Evolutionary conservation across 2,888 invertebrate species (phyloP).

Genomic region (Aplocera efformata): DNA sequence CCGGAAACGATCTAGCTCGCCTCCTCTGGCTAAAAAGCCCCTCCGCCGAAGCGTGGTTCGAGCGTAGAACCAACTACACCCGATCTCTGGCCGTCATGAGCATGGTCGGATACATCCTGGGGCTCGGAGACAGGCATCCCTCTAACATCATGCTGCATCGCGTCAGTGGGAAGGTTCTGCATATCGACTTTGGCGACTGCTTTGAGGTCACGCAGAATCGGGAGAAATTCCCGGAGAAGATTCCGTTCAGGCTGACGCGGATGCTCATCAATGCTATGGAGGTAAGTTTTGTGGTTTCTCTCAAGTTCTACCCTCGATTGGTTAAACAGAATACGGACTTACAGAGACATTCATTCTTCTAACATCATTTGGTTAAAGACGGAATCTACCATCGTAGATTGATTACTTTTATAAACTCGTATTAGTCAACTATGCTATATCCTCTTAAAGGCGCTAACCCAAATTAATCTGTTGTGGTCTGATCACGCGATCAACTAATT

Average conservation of each 20-base stretch:
- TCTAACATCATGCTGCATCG: constrained; percentile 99
- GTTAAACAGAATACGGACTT: too few relatives aligned
- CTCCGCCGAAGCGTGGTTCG: constrained; percentile 99
- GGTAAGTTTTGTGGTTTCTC: constrained; percentile 50
- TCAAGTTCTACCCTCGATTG: too few relatives aligned
- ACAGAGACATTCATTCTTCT: too few relatives aligned
- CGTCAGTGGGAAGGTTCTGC: constrained; percentile 97
- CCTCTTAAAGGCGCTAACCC: too few relatives aligned
- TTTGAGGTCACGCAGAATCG: constrained; percentile 99
- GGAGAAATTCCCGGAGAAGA: constrained; percentile 99
- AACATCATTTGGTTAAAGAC: too few relatives aligned
- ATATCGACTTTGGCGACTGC: constrained; percentile 99
- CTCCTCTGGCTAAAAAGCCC: constrained; percentile 98
- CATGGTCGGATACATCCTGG: constrained; percentile 98
- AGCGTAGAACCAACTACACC: constrained; percentile 97
- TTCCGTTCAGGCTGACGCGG: constrained; percentile 96
- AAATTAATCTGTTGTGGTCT: neutral
- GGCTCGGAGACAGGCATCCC: constrained; percentile 98
- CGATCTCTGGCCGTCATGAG: constrained; percentile 99
- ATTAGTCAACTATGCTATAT: too few relatives aligned
- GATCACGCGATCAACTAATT: too few relatives aligned
- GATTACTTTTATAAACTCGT: too few relatives aligned
- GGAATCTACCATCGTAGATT: too few relatives aligned
- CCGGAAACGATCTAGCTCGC: constrained; percentile 95
- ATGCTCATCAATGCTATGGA: constrained; percentile 99